Conservation (phyloP, 2,113 vertebrate species). For the Urocitellus parryii region DNA sequence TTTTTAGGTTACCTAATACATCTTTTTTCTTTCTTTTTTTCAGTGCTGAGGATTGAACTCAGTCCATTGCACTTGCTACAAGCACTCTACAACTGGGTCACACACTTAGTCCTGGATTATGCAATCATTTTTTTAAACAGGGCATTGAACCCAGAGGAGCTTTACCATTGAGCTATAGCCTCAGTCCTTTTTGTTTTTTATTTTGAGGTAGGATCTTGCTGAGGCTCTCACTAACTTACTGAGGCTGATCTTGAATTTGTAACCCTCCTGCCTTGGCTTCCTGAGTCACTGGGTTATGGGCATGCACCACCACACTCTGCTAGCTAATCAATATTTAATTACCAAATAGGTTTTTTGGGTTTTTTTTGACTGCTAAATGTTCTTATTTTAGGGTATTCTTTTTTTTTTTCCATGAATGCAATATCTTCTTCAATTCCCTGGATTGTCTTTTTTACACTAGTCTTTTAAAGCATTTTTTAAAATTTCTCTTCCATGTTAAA, state of each 20-base stretch:
- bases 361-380: neutral
- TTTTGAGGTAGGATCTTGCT: neutral
- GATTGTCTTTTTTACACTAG: neutral
- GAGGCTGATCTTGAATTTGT: neutral
- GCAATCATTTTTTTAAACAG: no score
- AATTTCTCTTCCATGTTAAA: neutral
- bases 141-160: neutral
- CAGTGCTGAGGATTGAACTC: no score
- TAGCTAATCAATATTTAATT: neutral
- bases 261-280: neutral
- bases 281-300: neutral
- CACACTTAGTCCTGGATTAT: no score
- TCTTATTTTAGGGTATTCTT: neutral
- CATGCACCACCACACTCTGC: neutral
- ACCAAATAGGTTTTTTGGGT: neutral
- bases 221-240: neutral
- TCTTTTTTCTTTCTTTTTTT: no score
- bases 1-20: no score
- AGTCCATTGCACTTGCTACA: no score
- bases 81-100: no score
- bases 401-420: neutral
- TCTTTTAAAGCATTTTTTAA: neutral
- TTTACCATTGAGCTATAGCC: neutral
- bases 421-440: neutral
- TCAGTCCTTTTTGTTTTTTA: neutral